Base-by-base conservation (phyloP, 2,888 invertebrate genomes). In the Mactromeris polynyma region DNA sequence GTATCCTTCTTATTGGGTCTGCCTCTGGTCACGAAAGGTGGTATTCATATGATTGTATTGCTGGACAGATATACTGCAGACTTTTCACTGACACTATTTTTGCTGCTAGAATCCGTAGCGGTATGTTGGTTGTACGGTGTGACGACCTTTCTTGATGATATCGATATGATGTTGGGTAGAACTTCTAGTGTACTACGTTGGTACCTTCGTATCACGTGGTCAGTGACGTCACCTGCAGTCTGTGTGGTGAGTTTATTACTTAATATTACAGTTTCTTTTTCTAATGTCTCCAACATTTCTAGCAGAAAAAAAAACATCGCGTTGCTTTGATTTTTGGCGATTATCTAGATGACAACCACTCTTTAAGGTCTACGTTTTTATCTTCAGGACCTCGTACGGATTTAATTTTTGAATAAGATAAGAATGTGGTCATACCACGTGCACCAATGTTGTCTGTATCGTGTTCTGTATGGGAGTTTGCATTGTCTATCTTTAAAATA, bases 101-200 rank as follows among this genome's bases (percentile, higher is more conserved):
- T 98, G 0, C 97, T 98, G 40, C 96, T 97, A 64, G 98, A 98
- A 96, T 97, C 98, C 26, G 96, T 98, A 40, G 98, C 98, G 0
- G 97, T 98, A 21, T 97, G 98, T 90, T 98, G 98, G 98, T 97
- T 98, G 83, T 98, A 98, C 95, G 98, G 98, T n/a, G 33, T 89
- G 17, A 46, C 54, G 7, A 69, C 58, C 2, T 89, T 89, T 51
- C 86, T 89, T 36, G 19, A 46, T 7, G 88, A 90, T 31, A 31
- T 90, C 7, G 90, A 90, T 36, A 46, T 79, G 73, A 90, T 90
- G 86, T 79, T 88, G 21, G 90, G 90, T 0, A 46, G 26, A n/a
- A 86, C 85, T 19, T 54, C 77, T 0, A 58, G 31, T 7, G 17
- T 51, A 4, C 85, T 86, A 36, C 81, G 81, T 82, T 78, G 78